phyloP scores from a whole-genome alignment of 2,113 vertebrate species.

The Galeopterus variegatus region DNA sequence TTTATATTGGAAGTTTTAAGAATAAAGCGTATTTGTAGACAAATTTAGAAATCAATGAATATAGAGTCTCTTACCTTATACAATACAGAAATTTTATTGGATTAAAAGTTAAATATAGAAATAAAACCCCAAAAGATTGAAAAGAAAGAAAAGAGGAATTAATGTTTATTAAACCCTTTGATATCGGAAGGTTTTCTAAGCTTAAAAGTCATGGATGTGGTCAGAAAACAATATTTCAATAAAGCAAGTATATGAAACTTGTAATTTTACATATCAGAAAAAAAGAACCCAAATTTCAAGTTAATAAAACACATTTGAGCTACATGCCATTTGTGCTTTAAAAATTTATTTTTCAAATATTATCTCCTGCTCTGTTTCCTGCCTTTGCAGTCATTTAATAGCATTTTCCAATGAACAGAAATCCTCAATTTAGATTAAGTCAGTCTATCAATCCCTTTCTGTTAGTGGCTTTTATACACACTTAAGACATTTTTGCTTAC shows the following conservation, averaged over 20 bases:
- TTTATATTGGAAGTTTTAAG: not conserved
- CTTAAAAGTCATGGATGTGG: not conserved
- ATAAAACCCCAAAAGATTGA: not conserved
- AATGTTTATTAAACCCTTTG: not conserved
- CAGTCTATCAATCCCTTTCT: not conserved
- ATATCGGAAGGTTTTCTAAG: not conserved
- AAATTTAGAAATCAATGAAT: conserved; percentile 29
- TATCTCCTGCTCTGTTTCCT: not conserved
- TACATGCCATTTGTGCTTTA: not conserved
- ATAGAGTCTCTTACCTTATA: not conserved
- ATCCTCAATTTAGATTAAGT: not conserved
- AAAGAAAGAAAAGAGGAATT: not conserved
- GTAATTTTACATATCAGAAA: not conserved
- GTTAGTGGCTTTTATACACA: not conserved
- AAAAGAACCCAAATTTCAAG: not conserved
- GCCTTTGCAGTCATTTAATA: not conserved
- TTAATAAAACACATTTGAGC: not conserved
- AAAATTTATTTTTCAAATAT: not conserved
- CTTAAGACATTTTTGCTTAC: not conserved
- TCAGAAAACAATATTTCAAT: not conserved
- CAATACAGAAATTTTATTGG: not conserved
- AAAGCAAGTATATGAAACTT: not conserved
- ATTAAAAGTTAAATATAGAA: not conserved
- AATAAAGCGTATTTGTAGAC: not conserved
- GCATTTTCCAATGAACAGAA: not conserved